These are phyloP conservation scores for Coelinius sp. DNA, from an alignment of 2,888 invertebrate species.

Conservation along the genomic window DNA sequence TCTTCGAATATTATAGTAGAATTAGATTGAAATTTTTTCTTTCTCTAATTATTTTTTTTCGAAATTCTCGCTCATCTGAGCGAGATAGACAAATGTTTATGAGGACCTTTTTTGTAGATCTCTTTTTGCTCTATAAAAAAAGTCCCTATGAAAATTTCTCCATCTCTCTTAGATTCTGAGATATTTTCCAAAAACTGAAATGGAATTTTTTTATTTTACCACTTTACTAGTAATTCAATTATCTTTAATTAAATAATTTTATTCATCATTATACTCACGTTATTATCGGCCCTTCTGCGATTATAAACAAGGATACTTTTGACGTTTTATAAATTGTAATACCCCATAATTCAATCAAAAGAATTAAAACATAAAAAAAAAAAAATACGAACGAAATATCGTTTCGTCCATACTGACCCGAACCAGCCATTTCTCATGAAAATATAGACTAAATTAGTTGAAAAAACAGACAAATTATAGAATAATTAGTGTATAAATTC, in stretches of 20 bases:
- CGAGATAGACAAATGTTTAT: too few species aligned
- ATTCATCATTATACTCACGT: not conserved
- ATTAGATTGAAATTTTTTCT: constrained; percentile 14
- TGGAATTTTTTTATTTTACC: not conserved
- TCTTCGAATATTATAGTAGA: constrained; percentile 24
- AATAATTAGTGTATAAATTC: not conserved
- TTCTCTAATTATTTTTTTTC: not conserved
- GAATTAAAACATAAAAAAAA: constrained; percentile 9
- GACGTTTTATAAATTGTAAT: constrained; percentile 2
- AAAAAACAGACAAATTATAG: not conserved
- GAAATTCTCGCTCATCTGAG: too few species aligned
- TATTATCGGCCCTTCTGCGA: constrained; percentile 36
- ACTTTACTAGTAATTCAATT: not conserved
- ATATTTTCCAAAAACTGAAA: too few species aligned
- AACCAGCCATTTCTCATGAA: constrained; percentile 36
- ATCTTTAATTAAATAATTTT: not conserved
- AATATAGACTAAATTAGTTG: not conserved
- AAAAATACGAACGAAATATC: constrained; percentile 30
- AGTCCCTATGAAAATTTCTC: too few species aligned
- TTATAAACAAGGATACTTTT: constrained; percentile 41
- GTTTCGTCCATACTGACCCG: constrained; percentile 50
- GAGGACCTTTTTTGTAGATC: too few species aligned
- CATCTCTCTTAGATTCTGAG: too few species aligned
- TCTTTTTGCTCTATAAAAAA: too few species aligned
- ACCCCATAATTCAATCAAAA: constrained; percentile 7